phyloP scores from a whole-genome alignment of 2,113 vertebrate species.

The Apodemus speciosus region DNA sequence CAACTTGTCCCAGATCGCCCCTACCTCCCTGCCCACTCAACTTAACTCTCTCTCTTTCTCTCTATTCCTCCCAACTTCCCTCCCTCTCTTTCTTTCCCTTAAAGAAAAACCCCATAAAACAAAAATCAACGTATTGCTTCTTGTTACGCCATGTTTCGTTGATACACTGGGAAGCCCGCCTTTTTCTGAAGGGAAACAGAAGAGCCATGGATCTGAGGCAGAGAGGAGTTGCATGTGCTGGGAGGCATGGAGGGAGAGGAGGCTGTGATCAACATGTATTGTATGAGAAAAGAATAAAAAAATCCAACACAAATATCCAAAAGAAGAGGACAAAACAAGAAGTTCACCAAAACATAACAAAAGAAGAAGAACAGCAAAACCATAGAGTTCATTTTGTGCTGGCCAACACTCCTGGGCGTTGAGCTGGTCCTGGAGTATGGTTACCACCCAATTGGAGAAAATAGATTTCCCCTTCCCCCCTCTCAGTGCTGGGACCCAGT shows the following conservation, averaged over 20 bases:
- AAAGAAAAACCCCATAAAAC: background rate
- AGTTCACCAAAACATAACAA: background rate
- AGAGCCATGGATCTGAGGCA: no score
- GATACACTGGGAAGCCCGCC: background rate
- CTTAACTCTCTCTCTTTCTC: background rate
- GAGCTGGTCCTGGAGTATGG: background rate
- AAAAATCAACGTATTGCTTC: background rate
- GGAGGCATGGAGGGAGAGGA: background rate
- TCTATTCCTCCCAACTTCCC: background rate
- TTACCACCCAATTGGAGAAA: background rate
- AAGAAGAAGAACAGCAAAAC: background rate
- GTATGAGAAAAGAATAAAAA: background rate
- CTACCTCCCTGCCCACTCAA: no score
- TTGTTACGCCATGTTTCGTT: background rate
- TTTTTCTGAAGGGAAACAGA: background rate
- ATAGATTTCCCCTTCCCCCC: background rate
- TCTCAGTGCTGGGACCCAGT: background rate
- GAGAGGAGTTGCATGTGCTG: background rate
- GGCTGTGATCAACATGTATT: background rate
- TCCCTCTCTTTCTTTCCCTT: background rate
- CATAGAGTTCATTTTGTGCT: background rate
- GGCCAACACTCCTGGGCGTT: background rate
- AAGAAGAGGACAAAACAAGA: background rate
- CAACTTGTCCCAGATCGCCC: background rate
- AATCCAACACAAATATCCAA: background rate